phyloP scores from a whole-genome alignment of 2,113 vertebrate genomes.

The Micronycteris hirsuta region DNA sequence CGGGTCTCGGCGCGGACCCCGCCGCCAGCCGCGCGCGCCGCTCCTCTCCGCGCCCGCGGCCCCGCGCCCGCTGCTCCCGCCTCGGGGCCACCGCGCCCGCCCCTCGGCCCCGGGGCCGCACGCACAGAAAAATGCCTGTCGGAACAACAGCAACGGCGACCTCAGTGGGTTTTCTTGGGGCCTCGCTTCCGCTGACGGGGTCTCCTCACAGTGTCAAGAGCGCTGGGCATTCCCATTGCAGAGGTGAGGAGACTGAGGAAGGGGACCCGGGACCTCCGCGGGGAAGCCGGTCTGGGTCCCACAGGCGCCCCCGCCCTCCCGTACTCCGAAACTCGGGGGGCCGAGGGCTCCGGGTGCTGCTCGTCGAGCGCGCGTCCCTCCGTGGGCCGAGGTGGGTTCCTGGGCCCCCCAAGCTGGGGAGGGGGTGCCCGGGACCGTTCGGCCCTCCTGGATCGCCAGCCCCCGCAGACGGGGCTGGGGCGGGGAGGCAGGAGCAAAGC shows the following conservation, averaged over 20 bases:
- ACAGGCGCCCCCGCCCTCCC: neutral
- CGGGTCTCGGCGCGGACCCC: neutral
- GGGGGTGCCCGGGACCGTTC: neutral
- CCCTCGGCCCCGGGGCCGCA: neutral
- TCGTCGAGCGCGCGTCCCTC: neutral
- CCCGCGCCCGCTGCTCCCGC: neutral
- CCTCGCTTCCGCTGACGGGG: neutral
- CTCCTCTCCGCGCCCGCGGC: neutral
- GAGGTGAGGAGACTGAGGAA: neutral
- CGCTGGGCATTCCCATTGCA: neutral
- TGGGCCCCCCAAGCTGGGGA: too few species aligned
- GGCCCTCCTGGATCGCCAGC: neutral
- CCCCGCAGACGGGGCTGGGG: neutral
- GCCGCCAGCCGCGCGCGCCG: slow-evolving; percentile 16
- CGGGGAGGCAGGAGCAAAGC: neutral
- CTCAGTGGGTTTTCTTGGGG: neutral
- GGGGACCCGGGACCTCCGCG: neutral
- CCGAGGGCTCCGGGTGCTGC: neutral
- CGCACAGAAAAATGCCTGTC: neutral
- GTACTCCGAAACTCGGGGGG: neutral
- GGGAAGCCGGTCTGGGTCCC: neutral
- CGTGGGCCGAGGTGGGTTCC: neutral
- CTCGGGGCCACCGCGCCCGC: neutral
- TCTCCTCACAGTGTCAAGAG: neutral
- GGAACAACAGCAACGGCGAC: rapidly evolving